Base-by-base conservation (phyloP, 2,888 invertebrate species). In the Tetragnatha montana region DNA sequence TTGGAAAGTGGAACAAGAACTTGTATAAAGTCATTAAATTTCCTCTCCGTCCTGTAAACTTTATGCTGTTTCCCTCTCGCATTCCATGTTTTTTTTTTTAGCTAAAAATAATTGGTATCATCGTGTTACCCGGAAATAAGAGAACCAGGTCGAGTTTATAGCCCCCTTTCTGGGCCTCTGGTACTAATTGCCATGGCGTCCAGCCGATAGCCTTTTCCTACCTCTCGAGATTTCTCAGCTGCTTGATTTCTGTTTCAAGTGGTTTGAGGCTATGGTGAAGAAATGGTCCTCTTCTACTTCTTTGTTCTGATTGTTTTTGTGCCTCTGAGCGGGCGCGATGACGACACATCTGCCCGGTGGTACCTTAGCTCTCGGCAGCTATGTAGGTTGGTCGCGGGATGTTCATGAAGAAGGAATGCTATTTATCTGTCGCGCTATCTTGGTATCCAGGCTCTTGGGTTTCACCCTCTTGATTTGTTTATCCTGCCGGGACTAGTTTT, bases 291-390 rank as follows among this genome's bases (percentile, higher is more conserved):
- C 6, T 14, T 60, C 14, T n/a, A n/a, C 14, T 60, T 17, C 60
- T 60, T 60, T 60, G 60, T 60, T 60, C 60, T 17, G 10, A 60
- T 60, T 12, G 60, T 60, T 12, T 60, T 6, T 60, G 12, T 35
- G 35, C 17, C 60, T 60, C 17, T 7, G 12, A 60, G 60, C 22
- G 73, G 22, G 73, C 22, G 73, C 22, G 50, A 60, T 76, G 51
- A 60, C 19, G 76, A 70, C 73, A 35, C 85, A 85, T 85, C 85
- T 85, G 85, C 85, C 69, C 50, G 84, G 84, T 49, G 84, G 35
- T 22, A 50, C 50, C 70, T 81, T 78, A 71, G 51, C 70, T 71
- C 85, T 78, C 17, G 35, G 35, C 8, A 8, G 51, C 6, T 60
- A 49, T 19, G 47, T 71, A 71, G 35, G 70, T 71, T 69, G 22